These are phyloP conservation scores for Prunella himalayana DNA, from an alignment of 2,113 vertebrate genomes.

Conservation along the genomic window DNA sequence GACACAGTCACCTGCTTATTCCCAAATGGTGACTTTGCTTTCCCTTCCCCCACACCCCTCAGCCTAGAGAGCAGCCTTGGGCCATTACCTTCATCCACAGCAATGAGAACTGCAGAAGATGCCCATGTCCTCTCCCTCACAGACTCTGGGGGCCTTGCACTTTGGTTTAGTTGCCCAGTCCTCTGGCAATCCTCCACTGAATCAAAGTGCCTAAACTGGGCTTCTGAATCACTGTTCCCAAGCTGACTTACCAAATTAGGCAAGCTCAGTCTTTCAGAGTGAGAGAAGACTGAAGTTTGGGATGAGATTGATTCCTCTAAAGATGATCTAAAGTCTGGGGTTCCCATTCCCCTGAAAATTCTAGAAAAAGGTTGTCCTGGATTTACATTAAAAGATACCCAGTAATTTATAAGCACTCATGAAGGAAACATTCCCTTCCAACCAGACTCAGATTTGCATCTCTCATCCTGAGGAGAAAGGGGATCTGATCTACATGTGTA, in stretches of 20 bases:
- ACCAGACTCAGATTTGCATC: background rate
- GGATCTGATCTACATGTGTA: too few relatives aligned
- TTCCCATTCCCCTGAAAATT: background rate
- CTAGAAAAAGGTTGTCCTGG: background rate
- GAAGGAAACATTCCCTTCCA: background rate
- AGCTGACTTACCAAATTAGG: background rate
- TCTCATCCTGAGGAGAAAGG: background rate
- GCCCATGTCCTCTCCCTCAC: background rate
- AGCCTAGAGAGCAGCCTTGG: accelerated
- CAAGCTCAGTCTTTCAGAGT: background rate
- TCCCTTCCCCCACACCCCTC: background rate
- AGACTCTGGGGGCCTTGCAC: background rate
- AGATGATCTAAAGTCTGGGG: background rate
- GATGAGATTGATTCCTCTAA: background rate
- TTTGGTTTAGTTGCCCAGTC: background rate
- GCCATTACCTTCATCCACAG: background rate
- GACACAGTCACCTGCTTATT: background rate
- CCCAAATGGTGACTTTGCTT: background rate
- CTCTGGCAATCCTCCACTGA: background rate
- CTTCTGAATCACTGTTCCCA: background rate
- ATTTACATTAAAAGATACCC: background rate
- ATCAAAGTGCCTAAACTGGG: background rate
- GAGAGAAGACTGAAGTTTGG: background rate
- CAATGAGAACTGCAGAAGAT: background rate
- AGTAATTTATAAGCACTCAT: background rate